Base-by-base conservation (phyloP, 2,888 invertebrate genomes). In the Poecilobothrus nobilitatus region DNA sequence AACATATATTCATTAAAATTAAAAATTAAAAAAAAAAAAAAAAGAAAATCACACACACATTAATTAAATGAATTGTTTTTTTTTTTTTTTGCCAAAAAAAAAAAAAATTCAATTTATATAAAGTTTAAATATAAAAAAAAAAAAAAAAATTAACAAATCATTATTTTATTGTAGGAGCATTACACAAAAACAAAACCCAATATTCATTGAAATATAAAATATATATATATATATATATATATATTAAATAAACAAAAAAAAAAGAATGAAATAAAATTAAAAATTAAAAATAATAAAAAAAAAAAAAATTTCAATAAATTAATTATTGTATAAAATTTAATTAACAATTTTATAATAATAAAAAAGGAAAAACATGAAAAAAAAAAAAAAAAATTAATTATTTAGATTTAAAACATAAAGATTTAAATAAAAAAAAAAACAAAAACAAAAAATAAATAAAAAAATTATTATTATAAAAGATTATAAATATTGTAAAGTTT, bases 401-500 rank as follows among this genome's bases (percentile, higher is more conserved):
- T 53, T 53, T 53, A 53, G 53, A 18, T 53, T 53, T 12, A 53
- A 53, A 53, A 53, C 1, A 53, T 6, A 53, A 15, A 18, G 53
- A 53, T 53, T 53, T 18, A 53, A 53, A 37, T 37, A 37, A 37
- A 37, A 27, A 41, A 3, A 12, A 41, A n/a, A n/a, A n/a, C n/a
- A n/a, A n/a, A n/a, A n/a, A n/a, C n/a, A n/a, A n/a, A n/a, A n/a
- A n/a, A n/a, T n/a, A n/a, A n/a, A n/a, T n/a, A n/a, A n/a, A n/a
- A 53, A 18, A 18, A 53, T 53, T 53, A 53, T 41, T 41, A 18
- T 53, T 18, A 53, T 18, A 18, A 53, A 53, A 53, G 53, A 53
- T 53, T 53, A 53, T 53, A 53, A 53, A 53, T 53, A 53, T 53
- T 53, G 53, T 53, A 53, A 53, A 53, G 53, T 53, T 53, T 53